phyloP scores from a whole-genome alignment of 2,888 invertebrate genomes.

The Drosophila koepferae region DNA sequence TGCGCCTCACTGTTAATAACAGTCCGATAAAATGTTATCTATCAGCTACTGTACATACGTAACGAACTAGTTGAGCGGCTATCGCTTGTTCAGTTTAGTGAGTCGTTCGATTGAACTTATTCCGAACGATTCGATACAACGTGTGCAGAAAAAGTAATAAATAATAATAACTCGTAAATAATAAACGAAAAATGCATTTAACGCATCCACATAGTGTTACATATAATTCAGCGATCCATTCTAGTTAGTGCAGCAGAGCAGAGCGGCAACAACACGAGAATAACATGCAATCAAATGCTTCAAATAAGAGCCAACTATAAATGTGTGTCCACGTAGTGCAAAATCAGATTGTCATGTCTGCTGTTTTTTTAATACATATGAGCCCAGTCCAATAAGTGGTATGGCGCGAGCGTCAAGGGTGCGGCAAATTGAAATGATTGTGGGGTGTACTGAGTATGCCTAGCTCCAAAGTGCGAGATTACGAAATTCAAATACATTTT shows the following conservation, averaged over 20 bases:
- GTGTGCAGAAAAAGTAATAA: constrained; percentile 74
- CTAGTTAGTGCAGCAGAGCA: constrained; percentile 12
- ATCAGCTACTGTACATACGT: neutral
- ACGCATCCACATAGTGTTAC: constrained; percentile 39
- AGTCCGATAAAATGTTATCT: neutral
- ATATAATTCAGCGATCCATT: constrained; percentile 22
- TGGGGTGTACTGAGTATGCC: constrained; percentile 30
- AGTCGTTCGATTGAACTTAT: constrained; percentile 53
- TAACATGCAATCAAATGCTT: constrained; percentile 27
- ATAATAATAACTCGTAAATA: constrained; percentile 62
- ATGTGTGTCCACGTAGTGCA: constrained; percentile 74
- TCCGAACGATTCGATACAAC: constrained; percentile 61
- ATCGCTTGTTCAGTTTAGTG: constrained; percentile 20
- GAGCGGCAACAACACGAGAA: constrained; percentile 3
- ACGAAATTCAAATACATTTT: constrained; percentile 61
- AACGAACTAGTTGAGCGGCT: constrained; percentile 19
- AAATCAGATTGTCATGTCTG: constrained; percentile 67
- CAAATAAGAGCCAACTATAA: constrained; percentile 38
- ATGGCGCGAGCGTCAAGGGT: constrained; percentile 56
- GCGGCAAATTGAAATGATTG: constrained; percentile 54
- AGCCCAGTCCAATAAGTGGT: constrained; percentile 45
- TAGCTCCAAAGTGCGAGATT: constrained; percentile 65
- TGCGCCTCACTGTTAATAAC: constrained; percentile 11
- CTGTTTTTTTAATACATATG: constrained; percentile 45
- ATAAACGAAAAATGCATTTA: constrained; percentile 49